Percentiles rank a stretch among this genome's conserved stretches.
phyloP scores from a whole-genome alignment of 37 sponge, comb jelly and placozoan species.

The Geodia barretti region DNA sequence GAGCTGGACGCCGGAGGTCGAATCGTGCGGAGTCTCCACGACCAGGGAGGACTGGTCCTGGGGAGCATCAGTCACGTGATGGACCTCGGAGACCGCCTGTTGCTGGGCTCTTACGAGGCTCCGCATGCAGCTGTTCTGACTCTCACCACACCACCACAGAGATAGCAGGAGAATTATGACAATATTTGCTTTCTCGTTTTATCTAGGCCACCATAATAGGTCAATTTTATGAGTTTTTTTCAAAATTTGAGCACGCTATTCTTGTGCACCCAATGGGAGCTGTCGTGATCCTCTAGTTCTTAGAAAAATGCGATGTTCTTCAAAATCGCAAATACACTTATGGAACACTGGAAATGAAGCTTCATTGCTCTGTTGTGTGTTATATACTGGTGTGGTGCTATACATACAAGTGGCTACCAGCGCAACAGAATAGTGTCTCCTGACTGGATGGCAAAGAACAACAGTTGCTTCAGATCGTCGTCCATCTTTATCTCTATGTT shows the following conservation, averaged over 20 bases:
- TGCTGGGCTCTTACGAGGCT: conserved; percentile 31
- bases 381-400: background rate
- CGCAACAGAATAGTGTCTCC: conserved; percentile 81
- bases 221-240: background rate
- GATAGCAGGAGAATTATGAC: too few relatives aligned
- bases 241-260: too few relatives aligned
- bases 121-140: conserved; percentile 8
- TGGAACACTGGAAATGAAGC: too few relatives aligned
- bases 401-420: conserved; percentile 4
- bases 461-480: conserved; percentile 75
- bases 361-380: too few relatives aligned
- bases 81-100: conserved; percentile 39
- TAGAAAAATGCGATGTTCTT: too few relatives aligned
- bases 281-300: too few relatives aligned
- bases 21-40: conserved; percentile 35
- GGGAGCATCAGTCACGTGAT: conserved; percentile 40
- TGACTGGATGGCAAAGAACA: conserved; percentile 75
- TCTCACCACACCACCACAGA: too few relatives aligned
- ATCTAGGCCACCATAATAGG: too few relatives aligned
- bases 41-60: conserved; percentile 13
- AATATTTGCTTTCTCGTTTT: too few relatives aligned
- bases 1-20: conserved; percentile 25
- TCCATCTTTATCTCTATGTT: conserved; percentile 61
- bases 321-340: too few relatives aligned
- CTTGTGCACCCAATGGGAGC: too few relatives aligned